phyloP scores from a whole-genome alignment of 1,140 invertebrate genomes.

The Amyelois transitella region DNA sequence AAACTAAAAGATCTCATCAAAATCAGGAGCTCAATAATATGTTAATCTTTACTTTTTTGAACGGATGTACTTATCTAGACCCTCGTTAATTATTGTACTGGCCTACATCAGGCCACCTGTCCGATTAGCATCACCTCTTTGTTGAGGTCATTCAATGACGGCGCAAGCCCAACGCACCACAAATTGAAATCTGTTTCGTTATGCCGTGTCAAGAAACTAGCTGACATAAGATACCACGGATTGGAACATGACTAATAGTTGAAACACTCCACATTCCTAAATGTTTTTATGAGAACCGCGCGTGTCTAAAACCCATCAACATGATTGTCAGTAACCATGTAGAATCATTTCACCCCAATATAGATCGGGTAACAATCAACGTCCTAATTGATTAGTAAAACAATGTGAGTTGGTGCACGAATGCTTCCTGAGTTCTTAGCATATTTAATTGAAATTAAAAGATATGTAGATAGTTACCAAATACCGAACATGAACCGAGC shows the following conservation, averaged over 20 bases:
- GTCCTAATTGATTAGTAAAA: conserved; percentile 59
- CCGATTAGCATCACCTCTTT: conserved; percentile 65
- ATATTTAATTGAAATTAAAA: conserved; percentile 69
- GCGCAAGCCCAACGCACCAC: conserved; percentile 43
- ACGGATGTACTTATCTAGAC: neutral
- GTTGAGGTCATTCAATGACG: conserved; percentile 48
- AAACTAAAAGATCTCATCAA: no score
- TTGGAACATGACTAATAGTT: conserved; percentile 49
- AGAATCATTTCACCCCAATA: conserved; percentile 47
- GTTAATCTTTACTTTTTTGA: no score
- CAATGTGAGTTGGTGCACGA: conserved; percentile 28
- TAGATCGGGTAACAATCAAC: conserved; percentile 41
- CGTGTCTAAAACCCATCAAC: conserved; percentile 57
- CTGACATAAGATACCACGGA: conserved; percentile 43
- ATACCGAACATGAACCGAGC: conserved; percentile 50
- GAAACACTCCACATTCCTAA: conserved; percentile 14
- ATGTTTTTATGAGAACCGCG: conserved; percentile 28
- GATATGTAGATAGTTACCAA: conserved; percentile 48
- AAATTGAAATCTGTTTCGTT: conserved; percentile 68
- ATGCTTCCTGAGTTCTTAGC: conserved; percentile 42
- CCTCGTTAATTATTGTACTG: neutral
- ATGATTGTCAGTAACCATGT: conserved; percentile 54
- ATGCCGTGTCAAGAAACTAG: conserved; percentile 51
- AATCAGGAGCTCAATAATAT: no score
- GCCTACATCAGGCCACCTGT: conserved; percentile 59